phyloP scores from a whole-genome alignment of 2,888 invertebrate species.

The Melitaea athalia region DNA sequence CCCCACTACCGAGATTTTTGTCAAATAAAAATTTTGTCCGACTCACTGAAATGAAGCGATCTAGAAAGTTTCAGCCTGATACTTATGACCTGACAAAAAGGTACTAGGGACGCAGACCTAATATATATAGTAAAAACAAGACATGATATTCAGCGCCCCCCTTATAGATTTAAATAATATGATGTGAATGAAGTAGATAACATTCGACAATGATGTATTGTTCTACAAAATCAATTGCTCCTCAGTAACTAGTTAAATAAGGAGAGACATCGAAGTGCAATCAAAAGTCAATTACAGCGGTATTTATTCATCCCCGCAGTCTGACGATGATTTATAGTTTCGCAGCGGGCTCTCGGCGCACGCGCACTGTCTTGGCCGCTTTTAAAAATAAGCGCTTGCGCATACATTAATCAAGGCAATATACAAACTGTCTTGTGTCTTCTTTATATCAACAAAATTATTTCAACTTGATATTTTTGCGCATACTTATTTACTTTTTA shows the following conservation, averaged over 20 bases:
- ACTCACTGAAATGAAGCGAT: no score
- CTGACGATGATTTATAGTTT: slow-evolving; percentile 79
- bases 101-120: no score
- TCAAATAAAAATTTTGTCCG: no score
- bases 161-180: background rate
- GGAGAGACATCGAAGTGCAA: slow-evolving; percentile 68
- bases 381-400: slow-evolving; percentile 65
- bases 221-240: slow-evolving; percentile 58
- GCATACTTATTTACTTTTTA: background rate
- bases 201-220: slow-evolving; percentile 44
- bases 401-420: slow-evolving; percentile 27
- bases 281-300: slow-evolving; percentile 79
- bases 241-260: slow-evolving; percentile 62
- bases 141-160: background rate
- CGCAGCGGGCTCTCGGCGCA: slow-evolving; percentile 74
- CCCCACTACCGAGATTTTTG: no score
- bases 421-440: slow-evolving; percentile 10
- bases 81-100: no score
- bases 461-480: background rate
- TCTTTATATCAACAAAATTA: slow-evolving; percentile 3
- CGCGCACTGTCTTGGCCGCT: slow-evolving; percentile 73
- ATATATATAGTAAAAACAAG: no score
- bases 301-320: slow-evolving; percentile 72
- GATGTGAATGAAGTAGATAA: slow-evolving; percentile 27
- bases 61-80: no score